Percentiles rank a stretch among this genome's conserved stretches.
phyloP scores from a whole-genome alignment of 2,113 vertebrate genomes.

The Tupaia tana region DNA sequence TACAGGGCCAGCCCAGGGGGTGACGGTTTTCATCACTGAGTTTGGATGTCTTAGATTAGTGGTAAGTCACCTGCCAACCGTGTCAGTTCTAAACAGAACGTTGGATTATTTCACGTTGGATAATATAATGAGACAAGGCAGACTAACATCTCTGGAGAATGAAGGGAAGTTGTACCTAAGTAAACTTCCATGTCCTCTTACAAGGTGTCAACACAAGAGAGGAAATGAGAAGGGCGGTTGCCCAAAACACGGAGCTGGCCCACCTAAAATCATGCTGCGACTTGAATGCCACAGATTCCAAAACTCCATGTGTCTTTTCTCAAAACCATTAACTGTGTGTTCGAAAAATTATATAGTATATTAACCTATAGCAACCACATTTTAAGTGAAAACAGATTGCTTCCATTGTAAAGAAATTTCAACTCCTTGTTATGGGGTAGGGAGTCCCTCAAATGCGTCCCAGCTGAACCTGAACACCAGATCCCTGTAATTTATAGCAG shows the following conservation, averaged over 20 bases:
- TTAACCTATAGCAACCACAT: constrained; percentile 74
- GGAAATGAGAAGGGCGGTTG: background rate
- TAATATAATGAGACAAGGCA: background rate
- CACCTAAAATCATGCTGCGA: constrained; percentile 43
- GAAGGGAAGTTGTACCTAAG: background rate
- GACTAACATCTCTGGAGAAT: background rate
- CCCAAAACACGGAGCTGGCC: background rate
- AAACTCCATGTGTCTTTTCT: constrained; percentile 70
- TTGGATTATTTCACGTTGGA: background rate
- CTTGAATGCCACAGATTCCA: constrained; percentile 46
- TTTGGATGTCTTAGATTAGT: constrained; percentile 1
- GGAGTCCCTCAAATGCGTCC: constrained; percentile 58
- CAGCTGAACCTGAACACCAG: constrained; percentile 77
- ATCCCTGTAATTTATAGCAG: constrained; percentile 78
- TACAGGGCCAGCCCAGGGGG: background rate
- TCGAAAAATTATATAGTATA: constrained; percentile 70
- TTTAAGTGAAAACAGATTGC: constrained; percentile 83
- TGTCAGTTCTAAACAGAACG: background rate
- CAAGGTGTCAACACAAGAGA: background rate
- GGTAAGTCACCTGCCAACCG: constrained; percentile 33
- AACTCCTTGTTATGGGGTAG: constrained; percentile 77
- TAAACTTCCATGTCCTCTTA: background rate
- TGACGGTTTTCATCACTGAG: background rate
- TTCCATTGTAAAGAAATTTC: constrained; percentile 74
- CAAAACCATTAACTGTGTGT: constrained; percentile 63